Evolutionary conservation across 2,113 vertebrate genomes (phyloP), one percentile per base, ranked within the genome.

Genomic region (Raja brachyura): DNA sequence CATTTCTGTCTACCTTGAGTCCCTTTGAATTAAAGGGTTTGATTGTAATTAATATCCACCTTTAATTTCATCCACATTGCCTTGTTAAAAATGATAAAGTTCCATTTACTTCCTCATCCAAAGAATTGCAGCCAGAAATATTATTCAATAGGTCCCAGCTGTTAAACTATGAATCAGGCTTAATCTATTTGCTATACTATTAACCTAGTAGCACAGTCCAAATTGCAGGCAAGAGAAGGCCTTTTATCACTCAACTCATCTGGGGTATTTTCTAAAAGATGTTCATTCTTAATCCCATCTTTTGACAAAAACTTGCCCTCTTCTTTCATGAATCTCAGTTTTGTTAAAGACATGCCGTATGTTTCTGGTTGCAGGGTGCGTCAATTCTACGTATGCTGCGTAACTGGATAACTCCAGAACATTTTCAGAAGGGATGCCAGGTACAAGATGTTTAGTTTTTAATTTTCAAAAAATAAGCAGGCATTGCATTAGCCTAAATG

Each of bases 321-420:
- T 28, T 59, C 25, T 85, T 85, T 28, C 28, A 28, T 56, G 54
- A 81, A 81, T 59, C 10, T 54, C 5, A n/a, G 56, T 56, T 56
- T 10, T 11, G 16, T 68, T 16, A 68, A 2, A 68, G 73, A 68
- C 25, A 92, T 33, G 20, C 1, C 9, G 0, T 25, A 22, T 59
- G 2, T 18, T 90, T 90, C 39, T 73, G 20, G 5, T 88, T 79
- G 31, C 93, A 98, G 98, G 98, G 98, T 90, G 96, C 97, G 0
- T 98, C 98, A 0, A 95, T 98, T 94, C 97, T 98, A 88, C 96
- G 98, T 94, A 98, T 98, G 98, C 93, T 98, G 94, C 96, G 93
- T 95, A 96, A 97, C 93, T 97, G 97, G 96, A 96, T 98, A 93
- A 97, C 97, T 20, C 96, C 95, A 94, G 96, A 97, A 0, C 2